A percentile compares a stretch with the other conserved stretches of the same genome.
These are phyloP conservation scores for Chymomyza fuscimana DNA, from an alignment of 2,888 invertebrate genomes.

Conservation along the genomic window DNA sequence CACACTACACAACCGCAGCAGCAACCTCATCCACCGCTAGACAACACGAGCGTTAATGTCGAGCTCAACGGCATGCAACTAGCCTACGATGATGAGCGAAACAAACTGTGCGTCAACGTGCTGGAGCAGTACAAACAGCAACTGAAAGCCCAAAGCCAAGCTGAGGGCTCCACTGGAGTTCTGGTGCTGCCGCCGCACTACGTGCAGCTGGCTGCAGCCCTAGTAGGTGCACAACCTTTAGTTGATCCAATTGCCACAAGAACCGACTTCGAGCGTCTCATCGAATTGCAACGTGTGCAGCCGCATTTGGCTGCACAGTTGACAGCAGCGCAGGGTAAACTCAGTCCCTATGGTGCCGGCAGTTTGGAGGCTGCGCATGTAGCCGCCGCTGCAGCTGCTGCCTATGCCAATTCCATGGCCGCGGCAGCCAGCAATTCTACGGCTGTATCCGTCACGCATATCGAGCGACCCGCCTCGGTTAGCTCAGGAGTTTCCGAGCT, in stretches of 20 bases:
- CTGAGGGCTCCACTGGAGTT: constrained; percentile 80
- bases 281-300: constrained; percentile 76
- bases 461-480: constrained; percentile 65
- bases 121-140: constrained; percentile 76
- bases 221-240: constrained; percentile 77
- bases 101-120: constrained; percentile 68
- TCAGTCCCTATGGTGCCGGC: constrained; percentile 60
- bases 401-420: constrained; percentile 67
- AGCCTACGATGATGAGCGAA: constrained; percentile 57
- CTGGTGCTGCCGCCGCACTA: constrained; percentile 83
- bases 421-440: constrained; percentile 40
- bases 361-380: constrained; percentile 70
- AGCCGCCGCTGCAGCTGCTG: constrained; percentile 69
- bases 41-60: constrained; percentile 7
- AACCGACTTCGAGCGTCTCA: constrained; percentile 77
- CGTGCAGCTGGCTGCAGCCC: constrained; percentile 82
- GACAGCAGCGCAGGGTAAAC: constrained; percentile 33
- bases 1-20: constrained; percentile 28
- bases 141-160: constrained; percentile 61
- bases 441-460: constrained; percentile 37
- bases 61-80: constrained; percentile 25
- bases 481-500: constrained; percentile 66
- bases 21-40: constrained; percentile 32
- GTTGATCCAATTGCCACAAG: constrained; percentile 76
- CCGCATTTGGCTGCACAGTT: constrained; percentile 51